phyloP scores from a whole-genome alignment of 2,888 invertebrate species.

The Xylophagus ater region DNA sequence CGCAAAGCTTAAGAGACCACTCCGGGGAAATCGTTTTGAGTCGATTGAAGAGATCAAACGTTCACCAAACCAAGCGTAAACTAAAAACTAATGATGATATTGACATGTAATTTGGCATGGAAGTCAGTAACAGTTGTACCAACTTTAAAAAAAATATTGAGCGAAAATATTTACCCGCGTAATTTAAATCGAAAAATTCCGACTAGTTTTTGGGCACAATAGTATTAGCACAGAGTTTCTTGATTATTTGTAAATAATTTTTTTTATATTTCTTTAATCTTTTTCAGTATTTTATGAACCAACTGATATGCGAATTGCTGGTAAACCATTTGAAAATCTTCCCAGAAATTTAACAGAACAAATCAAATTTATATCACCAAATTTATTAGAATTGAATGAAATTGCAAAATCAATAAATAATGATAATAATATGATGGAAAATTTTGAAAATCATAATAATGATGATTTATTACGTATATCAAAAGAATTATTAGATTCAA shows the following conservation, averaged over 20 bases:
- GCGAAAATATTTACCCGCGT: too few species aligned
- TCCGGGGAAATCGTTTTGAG: too few species aligned
- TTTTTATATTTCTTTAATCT: slow-evolving; percentile 23
- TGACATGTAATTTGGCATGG: too few species aligned
- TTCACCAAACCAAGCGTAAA: too few species aligned
- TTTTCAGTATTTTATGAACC: slow-evolving; percentile 83
- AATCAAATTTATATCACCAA: slow-evolving; percentile 60
- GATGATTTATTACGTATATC: slow-evolving; percentile 16
- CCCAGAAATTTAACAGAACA: slow-evolving; percentile 26
- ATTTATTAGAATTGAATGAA: slow-evolving; percentile 59
- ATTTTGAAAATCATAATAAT: slow-evolving; percentile 10
- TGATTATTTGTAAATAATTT: neutral
- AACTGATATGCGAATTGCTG: slow-evolving; percentile 67
- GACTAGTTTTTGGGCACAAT: too few species aligned
- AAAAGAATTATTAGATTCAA: slow-evolving; percentile 28
- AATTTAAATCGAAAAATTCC: too few species aligned
- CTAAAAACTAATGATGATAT: too few species aligned
- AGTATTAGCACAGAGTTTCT: too few species aligned
- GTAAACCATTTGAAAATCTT: slow-evolving; percentile 56
- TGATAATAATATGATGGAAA: neutral
- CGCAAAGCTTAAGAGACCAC: too few species aligned
- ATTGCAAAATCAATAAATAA: slow-evolving; percentile 46
- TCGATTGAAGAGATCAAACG: too few species aligned
- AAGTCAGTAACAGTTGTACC: too few species aligned
- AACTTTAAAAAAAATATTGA: too few species aligned